Base-by-base conservation (phyloP, 2,888 invertebrate species). In the Pyrocoelia pectoralis region DNA sequence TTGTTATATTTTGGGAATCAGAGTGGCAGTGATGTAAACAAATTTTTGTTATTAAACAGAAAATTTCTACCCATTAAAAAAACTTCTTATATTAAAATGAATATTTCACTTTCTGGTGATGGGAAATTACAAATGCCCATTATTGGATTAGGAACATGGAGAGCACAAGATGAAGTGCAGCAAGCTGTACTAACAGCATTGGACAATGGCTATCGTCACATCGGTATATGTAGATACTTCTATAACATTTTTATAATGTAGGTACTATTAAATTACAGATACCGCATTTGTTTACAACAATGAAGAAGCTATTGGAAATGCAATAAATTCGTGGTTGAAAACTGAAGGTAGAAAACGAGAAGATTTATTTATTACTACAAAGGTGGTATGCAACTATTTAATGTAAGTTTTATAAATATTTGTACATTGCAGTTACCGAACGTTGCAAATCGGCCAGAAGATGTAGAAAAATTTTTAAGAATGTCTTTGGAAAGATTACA, bases 231-330 rank as follows among this genome's bases (percentile, higher is more conserved):
- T 24, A 24, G n/a, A n/a, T n/a, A n/a, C n/a, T 24, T 24, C 3
- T 8, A 24, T 24, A 24, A 3, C 8, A 24, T 5, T 15, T n/a
- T 46, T 15, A 12, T 6, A 6, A 51, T 8, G 8, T 17, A 15
- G 8, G 24, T 46, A 18, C 15, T 13, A 24, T 56, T 67, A 71
- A n/a, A n/a, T n/a, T n/a, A 15, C 90, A 69, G 93, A 93, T 76
- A 93, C 93, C 9, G 93, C 93, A 19, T 89, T 89, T 75, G 89
- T 89, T 81, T 93, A 93, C 74, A 87, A 88, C 67, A 93, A 92
- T 72, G 93, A 93, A 79, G 89, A 88, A 68, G 85, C 88, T 1
- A 89, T 93, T 68, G 93, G 93, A 2, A 84, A 83, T 58, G 89
- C 87, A 24, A 78, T 93, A 51, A 85, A 86, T 70, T 84, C 85